These are phyloP conservation scores for Oostethus manadensis DNA, from an alignment of 2,113 vertebrate species.

Conservation along the genomic window DNA sequence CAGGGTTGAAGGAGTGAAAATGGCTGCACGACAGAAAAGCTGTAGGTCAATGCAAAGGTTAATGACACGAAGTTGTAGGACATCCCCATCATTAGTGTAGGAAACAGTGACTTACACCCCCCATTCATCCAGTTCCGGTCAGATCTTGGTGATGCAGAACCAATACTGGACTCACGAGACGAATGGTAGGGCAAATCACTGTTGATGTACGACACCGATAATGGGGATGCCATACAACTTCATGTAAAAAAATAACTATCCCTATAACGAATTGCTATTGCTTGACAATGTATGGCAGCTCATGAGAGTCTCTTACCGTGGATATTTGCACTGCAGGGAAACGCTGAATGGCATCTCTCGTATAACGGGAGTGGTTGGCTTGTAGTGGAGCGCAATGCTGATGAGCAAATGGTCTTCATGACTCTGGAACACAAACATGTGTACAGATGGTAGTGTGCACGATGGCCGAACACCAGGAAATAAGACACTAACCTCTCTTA, in stretches of 20 bases:
- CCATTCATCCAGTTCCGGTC: too few relatives aligned
- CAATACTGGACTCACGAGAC: too few relatives aligned
- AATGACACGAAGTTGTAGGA: too few relatives aligned
- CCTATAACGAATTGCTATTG: too few relatives aligned
- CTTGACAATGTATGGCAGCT: neutral
- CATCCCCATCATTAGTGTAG: too few relatives aligned
- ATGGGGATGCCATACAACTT: too few relatives aligned
- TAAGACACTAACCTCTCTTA: constrained; percentile 39
- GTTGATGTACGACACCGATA: too few relatives aligned
- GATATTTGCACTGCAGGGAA: constrained; percentile 47
- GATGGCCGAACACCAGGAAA: neutral
- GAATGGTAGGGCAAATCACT: too few relatives aligned
- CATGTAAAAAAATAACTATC: too few relatives aligned
- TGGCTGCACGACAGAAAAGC: constrained; percentile 25
- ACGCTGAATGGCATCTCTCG: constrained; percentile 52
- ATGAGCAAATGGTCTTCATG: constrained; percentile 17
- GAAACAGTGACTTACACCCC: too few relatives aligned
- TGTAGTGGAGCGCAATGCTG: constrained; percentile 34
- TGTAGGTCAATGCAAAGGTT: neutral
- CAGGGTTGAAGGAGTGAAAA: constrained; percentile 47
- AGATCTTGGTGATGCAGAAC: too few relatives aligned
- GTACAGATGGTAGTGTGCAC: neutral
- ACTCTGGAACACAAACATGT: constrained; percentile 38
- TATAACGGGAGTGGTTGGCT: constrained; percentile 30
- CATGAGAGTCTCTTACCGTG: constrained; percentile 38